Evolutionary conservation across 92 coral and sea anemone species (phyloP).

Genomic region (Umimayanthus chanpuru): DNA sequence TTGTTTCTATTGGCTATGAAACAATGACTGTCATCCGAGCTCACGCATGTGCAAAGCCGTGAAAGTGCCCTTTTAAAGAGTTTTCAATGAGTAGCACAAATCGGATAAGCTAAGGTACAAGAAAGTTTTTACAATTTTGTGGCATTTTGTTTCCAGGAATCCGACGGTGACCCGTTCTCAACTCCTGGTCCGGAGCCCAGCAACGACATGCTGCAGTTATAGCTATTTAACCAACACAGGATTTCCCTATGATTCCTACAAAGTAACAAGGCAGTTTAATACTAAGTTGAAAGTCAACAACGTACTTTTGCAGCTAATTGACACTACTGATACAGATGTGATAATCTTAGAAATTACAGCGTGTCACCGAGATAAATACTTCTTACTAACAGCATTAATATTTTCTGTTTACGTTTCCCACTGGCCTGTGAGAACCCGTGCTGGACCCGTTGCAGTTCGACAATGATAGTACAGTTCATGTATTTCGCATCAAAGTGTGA

Average conservation of each 20-base stretch:
- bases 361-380: background rate
- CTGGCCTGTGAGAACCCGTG: no score
- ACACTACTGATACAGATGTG: background rate
- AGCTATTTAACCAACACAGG: background rate
- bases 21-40: no score
- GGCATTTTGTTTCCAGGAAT: constrained; percentile 13
- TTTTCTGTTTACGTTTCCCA: no score
- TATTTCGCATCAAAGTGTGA: no score
- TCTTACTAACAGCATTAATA: background rate
- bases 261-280: background rate
- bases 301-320: background rate
- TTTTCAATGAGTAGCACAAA: no score
- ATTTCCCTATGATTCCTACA: background rate
- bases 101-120: background rate
- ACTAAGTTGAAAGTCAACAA: background rate
- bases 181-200: background rate
- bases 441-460: no score
- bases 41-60: no score
- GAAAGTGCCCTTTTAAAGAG: no score
- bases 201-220: constrained; percentile 34
- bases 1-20: no score
- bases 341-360: background rate
- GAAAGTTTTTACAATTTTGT: background rate
- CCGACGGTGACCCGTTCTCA: constrained; percentile 16
- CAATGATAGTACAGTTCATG: no score